Base-by-base conservation (phyloP, 2,888 invertebrate species). In the Amphipoea lucens region DNA sequence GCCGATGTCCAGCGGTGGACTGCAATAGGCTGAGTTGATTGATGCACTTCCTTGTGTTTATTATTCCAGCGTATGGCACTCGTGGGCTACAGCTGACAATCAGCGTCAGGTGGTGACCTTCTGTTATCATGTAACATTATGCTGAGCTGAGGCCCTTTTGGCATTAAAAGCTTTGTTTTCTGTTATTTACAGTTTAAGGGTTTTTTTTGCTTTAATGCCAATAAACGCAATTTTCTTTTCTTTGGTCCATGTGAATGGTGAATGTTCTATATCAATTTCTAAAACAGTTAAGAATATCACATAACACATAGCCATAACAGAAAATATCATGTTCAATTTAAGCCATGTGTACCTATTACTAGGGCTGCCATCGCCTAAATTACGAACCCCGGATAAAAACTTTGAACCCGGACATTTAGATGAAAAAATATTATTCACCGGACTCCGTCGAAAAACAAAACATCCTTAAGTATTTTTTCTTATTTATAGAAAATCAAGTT, bases 281-380 rank as follows among this genome's bases (percentile, higher is more conserved):
- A 65, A 40, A 40, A 23, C 65, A 20, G 2, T 36, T 17, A 20
- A 2, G 40, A 65, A 66, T 42, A 20, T 48, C 29, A 65, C 23
- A 45, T 51, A 17, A 2, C 3, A 36, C 12, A 2, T 17, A 57
- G n/a, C 17, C 14, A 73, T 23, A 42, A 1, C 36, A 7, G 36
- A 77, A 48, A 48, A 0, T 45, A 51, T 45, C 60, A n/a, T 79
- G 51, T 83, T 72, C 20, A 69, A 60, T 78, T 78, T 4, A 40
- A 54, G 48, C 60, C 51, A 66, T 83, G 73, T 81, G 78, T 78
- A 62, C 23, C 29, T 62, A 67, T 74, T 48, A 65, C 20, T 60
- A 60, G 57, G 57, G 57, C 57, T 60, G 11, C 57, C n/a, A 60
- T 12, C n/a, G 12, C n/a, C 57, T 11, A 4, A n/a, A 11, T 60